Base-by-base conservation (phyloP, 2,888 invertebrate genomes). In the Ornithoptera alexandrae region DNA sequence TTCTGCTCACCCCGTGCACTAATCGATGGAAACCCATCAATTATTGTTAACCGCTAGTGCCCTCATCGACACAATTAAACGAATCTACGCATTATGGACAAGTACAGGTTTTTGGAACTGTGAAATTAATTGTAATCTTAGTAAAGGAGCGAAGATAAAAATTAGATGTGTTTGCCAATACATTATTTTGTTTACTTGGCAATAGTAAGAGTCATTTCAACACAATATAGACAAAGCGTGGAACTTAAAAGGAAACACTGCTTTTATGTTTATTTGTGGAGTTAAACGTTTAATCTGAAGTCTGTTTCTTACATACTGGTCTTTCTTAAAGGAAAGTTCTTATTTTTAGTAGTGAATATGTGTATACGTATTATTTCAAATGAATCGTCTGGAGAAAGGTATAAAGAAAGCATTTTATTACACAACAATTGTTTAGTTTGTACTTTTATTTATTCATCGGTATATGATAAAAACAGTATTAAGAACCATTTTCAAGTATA, bases 11-110 rank as follows among this genome's bases (percentile, higher is more conserved):
- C 65, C 62, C 46, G 67, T 68, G 63, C 70, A 67, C 59, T 79
- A 77, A 77, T 78, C 75, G 77, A 77, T 79, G 80, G 78, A 75
- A 76, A 78, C 77, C 77, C 76, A 79, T 78, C 78, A 75, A 8
- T 62, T 17, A 24, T 53, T 53, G n/a, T 53, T 6, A 6, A 7
- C 6, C 53, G 18, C 10, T 53, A 18, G 15, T 53, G 53, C 12
- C n/a, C n/a, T 53, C n/a, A 53, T 53, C n/a, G 53, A 1, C 53
- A 6, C 18, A 18, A 6, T 50, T 18, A 50, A 50, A 50, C 5
- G 2, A 50, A 50, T 50, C 12, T 17, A 4, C 18, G 18, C 15
- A 5, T 53, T 18, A 53, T 53, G 53, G n/a, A 53, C 18, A 53
- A n/a, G 46, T 46, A 46, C 15, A 46, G 12, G 18, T n/a, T 53